These are phyloP conservation scores for Oligia strigilis DNA, from an alignment of 2,888 invertebrate species.

Conservation along the genomic window DNA sequence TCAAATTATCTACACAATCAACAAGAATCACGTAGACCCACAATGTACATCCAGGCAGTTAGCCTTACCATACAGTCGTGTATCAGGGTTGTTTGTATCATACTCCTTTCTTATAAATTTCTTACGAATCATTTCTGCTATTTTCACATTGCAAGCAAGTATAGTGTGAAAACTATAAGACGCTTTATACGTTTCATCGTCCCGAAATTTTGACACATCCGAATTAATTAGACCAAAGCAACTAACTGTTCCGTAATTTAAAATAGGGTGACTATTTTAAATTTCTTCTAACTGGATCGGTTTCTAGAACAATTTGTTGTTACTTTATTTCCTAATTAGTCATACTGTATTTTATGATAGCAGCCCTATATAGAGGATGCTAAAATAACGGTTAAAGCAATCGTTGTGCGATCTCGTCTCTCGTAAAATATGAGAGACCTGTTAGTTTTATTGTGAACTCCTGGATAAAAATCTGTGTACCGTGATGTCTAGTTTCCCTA, in stretches of 20 bases:
- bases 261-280: not conserved
- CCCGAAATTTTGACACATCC: not conserved
- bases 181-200: not conserved
- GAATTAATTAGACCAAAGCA: not conserved
- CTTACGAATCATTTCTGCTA: conserved; percentile 1
- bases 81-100: conserved; percentile 50
- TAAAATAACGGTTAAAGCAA: conserved; percentile 72
- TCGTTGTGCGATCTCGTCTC: conserved; percentile 65
- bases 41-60: conserved; percentile 58
- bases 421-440: conserved; percentile 73
- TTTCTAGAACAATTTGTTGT: conserved; percentile 6
- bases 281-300: not conserved
- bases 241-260: not conserved
- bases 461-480: conserved; percentile 76
- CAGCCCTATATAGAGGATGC: conserved; percentile 68
- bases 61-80: conserved; percentile 26
- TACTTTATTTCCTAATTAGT: conserved; percentile 13
- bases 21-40: conserved; percentile 66
- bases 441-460: conserved; percentile 76
- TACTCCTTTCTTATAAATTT: not conserved
- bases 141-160: not conserved
- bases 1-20: conserved; percentile 68
- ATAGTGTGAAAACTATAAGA: not conserved
- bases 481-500: conserved; percentile 76
- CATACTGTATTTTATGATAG: conserved; percentile 23